Evolutionary conservation across 1,140 invertebrate species (phyloP), one percentile per base, ranked within the genome.

Genomic region (Coboldia fuscipes): DNA sequence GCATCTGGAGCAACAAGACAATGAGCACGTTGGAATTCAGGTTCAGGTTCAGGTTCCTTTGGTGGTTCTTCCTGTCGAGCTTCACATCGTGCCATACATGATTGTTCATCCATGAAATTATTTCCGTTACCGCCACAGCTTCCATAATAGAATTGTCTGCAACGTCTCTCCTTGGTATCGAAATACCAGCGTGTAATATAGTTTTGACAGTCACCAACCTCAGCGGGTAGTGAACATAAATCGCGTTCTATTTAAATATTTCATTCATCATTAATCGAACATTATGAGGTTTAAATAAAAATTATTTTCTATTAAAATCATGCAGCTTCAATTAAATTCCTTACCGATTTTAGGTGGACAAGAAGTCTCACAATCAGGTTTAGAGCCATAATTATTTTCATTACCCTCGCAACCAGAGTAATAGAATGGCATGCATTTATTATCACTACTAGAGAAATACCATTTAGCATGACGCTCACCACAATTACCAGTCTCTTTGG

Each of bases 401-500:
- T 92, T 96, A 39, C 84, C 88, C 42, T 72, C 73, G 61, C 85
- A 92, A 40, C 89, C 89, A 37, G 73, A 75, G 63, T 85, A 96
- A 68, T 89, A 89, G 67, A 97, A 97, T 29, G 85, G 83, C 62
- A 79, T 66, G 68, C 92, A 97, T 36, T 77, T 68, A 51, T 86
- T 80, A 53, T 86, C 75, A 20, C 65, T 62, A 29, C 65, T 61
- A 53, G 89, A 81, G 63, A 83, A 96, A 57, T 77, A 79, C 86
- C 86, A 94, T 42, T 68, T 63, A 19, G 81, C 63, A 32, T 73
- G 52, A 41, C 72, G 72, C 42, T 80, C 73, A 29, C 66, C 68
- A 61, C 88, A 93, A 50, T 72, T 72, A 56, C 86, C 88, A 42
- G 68, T 65, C 39, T 69, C 67, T 57, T 75, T 69, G 39, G 78